Conservation (phyloP, 1,140 invertebrate species). For the Mya arenaria region DNA sequence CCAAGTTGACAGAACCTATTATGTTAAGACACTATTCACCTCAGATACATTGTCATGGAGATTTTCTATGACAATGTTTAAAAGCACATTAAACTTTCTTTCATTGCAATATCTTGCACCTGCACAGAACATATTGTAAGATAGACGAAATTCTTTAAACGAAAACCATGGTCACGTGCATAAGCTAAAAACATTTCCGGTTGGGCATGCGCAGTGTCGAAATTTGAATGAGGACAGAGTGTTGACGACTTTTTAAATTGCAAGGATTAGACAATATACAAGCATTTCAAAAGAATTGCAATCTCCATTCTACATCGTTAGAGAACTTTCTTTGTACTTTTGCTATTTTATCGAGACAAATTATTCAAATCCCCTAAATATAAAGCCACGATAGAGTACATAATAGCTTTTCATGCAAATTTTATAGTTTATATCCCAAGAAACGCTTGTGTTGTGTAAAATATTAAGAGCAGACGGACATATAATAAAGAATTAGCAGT, state of each 20-base stretch:
- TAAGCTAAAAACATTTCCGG: no score
- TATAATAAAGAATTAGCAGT: conserved; percentile 19
- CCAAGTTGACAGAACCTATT: no score
- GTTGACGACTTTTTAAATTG: conserved; percentile 28
- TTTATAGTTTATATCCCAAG: conserved; percentile 41
- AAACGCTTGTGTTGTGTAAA: conserved; percentile 33
- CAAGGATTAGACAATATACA: conserved; percentile 34
- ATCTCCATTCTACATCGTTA: neutral
- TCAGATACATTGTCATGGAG: no score
- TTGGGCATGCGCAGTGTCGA: neutral
- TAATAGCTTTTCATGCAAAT: conserved; percentile 49
- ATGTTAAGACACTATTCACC: no score
- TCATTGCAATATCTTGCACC: no score
- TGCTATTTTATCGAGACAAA: neutral
- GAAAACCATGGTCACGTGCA: no score
- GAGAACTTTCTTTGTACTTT: neutral
- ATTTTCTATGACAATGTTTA: no score
- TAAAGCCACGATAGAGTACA: conserved; percentile 46
- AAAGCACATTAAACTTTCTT: no score
- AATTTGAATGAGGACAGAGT: no score
- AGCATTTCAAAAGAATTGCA: conserved; percentile 26
- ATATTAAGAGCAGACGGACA: conserved; percentile 46
- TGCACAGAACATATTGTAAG: no score
- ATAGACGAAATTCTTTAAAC: no score
- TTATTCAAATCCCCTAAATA: conserved; percentile 52